Evolutionary conservation across 1,140 invertebrate species (phyloP), one percentile per base, ranked within the genome.

Genomic region (Lethocerus indicus): DNA sequence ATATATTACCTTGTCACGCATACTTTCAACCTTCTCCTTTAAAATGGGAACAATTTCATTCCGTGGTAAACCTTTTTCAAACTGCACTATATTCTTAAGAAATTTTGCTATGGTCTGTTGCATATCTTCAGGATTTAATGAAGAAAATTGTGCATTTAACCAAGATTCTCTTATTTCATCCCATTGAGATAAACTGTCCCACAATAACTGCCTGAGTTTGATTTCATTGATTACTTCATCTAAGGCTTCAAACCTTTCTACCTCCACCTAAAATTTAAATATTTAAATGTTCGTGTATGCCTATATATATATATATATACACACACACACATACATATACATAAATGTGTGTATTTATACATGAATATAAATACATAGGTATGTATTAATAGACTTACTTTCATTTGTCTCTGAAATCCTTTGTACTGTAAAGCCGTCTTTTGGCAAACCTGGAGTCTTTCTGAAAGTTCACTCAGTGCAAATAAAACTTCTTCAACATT

Each of bases 191-290:
- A 81, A 64, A 32, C 76, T 79, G 32, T 81, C 78, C 80, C 86
- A 89, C 0, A 92, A 63, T 32, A 83, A 67, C 60, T 78, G 76
- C 35, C 85, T 73, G 23, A 89, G 62, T 58, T 80, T 83, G 1
- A 89, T 72, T 55, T 88, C 81, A 49, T 73, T 79, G 52, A 78
- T 72, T 0, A 82, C 78, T 60, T 83, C 75, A 50, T 87, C 84
- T 37, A 92, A 65, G 14, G 78, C 71, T 32, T 88, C 85, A 58
- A 85, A 79, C 60, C 83, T 73, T 2, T 79, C 79, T 18, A 86
- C 73, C 60, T 87, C 84, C 21, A 85, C 69, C 70, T 79, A 54
- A 29, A 69, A 68, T 58, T 18, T n/a, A n/a, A n/a, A n/a, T n/a
- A n/a, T n/a, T n/a, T n/a, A n/a, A n/a, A n/a, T n/a, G n/a, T n/a